phyloP scores from a whole-genome alignment of 2,888 invertebrate species.

The Ormyrus thymus region DNA sequence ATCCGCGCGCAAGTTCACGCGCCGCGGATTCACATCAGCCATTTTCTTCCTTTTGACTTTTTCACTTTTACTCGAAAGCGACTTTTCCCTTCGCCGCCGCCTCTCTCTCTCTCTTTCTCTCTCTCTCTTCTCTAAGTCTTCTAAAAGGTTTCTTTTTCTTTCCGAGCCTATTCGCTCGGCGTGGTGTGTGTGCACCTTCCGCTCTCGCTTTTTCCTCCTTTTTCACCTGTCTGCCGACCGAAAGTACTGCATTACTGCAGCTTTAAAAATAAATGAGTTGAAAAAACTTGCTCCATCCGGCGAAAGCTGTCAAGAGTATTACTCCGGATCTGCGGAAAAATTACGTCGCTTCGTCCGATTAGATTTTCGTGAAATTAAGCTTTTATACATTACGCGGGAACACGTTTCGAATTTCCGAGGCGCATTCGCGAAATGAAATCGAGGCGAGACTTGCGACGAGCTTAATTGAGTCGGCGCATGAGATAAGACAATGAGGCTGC shows the following conservation, averaged over 20 bases:
- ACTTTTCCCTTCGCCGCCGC: constrained; percentile 12
- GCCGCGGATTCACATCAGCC: constrained; percentile 6
- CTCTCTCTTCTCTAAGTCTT: constrained; percentile 6
- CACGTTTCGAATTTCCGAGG: no score
- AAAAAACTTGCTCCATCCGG: background rate
- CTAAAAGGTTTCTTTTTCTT: constrained; percentile 39
- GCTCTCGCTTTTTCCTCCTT: background rate
- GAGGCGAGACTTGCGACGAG: no score
- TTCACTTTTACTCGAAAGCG: constrained; percentile 24
- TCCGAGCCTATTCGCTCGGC: constrained; percentile 12
- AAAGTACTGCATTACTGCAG: constrained; percentile 21
- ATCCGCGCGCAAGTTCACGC: constrained; percentile 6
- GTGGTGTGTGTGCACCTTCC: background rate
- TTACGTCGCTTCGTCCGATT: background rate
- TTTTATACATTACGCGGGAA: no score
- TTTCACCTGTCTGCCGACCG: constrained; percentile 7
- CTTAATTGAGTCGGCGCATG: background rate
- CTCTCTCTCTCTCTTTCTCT: no score
- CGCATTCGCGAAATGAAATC: background rate
- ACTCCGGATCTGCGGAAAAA: background rate
- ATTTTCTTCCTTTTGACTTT: constrained; percentile 34
- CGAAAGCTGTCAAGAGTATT: constrained; percentile 20
- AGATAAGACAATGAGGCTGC: constrained; percentile 23
- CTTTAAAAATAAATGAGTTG: constrained; percentile 26
- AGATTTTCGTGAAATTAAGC: background rate